phyloP scores from a whole-genome alignment of 2,113 vertebrate genomes.

The Barbus barbus region DNA sequence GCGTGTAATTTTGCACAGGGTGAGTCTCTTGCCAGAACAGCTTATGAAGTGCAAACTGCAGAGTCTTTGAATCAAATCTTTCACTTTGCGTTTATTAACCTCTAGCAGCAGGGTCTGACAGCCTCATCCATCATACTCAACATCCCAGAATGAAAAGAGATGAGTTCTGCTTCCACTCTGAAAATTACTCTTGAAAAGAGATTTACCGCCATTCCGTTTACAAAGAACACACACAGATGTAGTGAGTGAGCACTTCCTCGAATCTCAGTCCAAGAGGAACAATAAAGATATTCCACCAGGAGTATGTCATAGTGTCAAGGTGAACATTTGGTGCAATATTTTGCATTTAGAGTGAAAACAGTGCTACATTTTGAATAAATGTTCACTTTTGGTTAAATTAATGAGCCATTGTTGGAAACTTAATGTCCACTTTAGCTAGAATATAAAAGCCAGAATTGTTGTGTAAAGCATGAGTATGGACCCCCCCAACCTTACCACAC shows the following conservation, averaged over 20 bases:
- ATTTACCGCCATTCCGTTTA: background rate
- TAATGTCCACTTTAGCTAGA: background rate
- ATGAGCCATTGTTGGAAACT: background rate
- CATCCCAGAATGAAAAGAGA: constrained; percentile 17
- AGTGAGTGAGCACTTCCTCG: background rate
- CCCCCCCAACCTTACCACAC: too few relatives aligned
- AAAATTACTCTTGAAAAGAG: constrained; percentile 5
- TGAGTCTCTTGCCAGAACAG: background rate
- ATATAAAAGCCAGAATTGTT: background rate
- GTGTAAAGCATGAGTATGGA: background rate
- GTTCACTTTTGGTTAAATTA: background rate
- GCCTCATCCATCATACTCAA: constrained; percentile 29
- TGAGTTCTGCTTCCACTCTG: constrained; percentile 26
- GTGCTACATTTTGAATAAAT: background rate
- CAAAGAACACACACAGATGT: constrained; percentile 13
- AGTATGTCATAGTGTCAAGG: background rate
- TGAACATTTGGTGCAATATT: background rate
- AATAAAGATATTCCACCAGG: constrained; percentile 3
- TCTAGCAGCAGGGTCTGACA: background rate
- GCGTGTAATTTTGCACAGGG: background rate
- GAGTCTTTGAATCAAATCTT: constrained; percentile 2
- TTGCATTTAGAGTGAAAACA: background rate
- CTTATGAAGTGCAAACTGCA: constrained; percentile 2
- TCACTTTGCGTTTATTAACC: constrained; percentile 9
- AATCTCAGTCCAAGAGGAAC: background rate